Base-by-base conservation (phyloP, 1,140 invertebrate genomes). In the Lepidurus apus region DNA sequence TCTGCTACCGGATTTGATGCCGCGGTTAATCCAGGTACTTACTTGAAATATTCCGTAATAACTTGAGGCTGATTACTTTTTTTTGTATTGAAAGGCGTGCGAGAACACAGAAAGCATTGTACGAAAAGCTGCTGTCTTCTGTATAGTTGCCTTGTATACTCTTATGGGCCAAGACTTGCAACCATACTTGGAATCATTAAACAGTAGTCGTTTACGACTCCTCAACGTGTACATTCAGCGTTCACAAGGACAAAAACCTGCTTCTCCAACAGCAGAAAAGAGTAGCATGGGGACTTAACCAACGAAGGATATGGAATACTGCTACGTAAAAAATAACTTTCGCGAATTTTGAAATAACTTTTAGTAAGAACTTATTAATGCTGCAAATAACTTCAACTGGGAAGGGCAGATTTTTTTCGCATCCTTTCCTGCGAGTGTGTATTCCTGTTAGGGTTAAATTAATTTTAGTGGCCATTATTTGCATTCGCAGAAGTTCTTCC, bases 101-200 rank as follows among this genome's bases (percentile, higher is more conserved):
- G 95, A 97, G 84, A 90, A 93, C 83, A 85, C 88, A 24, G 93
- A 97, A 84, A 96, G 93, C 80, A 90, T 93, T 78, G 95, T 98
- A 42, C 89, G 96, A 17, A 98, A 98, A 84, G 94, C 94, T 79
- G 93, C 95, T 9, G 95, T 98, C 1, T 97, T 98, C 85, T 96
- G 95, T 83, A 95, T 98, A 90, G 96, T 98, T 3, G 93, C 94
- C 43, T 90, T 97, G 78, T 93, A 97, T 81, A 89, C 91, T 81
- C 90, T 91, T 17, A 90, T 97, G 5, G 96, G 95, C 1, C 93
- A 97, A 82, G 91, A 92, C 24, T 88, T 98, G 82, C 88, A 91
- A 81, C 93, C 93, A 0, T 92, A 95, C 83, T 87, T 97, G 42
- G 87, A 88, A 34, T 88, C 89, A 26, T 86, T 98, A 10, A 93